phyloP scores from a whole-genome alignment of 1,140 invertebrate species.

The Caenorhabditis inopinata region DNA sequence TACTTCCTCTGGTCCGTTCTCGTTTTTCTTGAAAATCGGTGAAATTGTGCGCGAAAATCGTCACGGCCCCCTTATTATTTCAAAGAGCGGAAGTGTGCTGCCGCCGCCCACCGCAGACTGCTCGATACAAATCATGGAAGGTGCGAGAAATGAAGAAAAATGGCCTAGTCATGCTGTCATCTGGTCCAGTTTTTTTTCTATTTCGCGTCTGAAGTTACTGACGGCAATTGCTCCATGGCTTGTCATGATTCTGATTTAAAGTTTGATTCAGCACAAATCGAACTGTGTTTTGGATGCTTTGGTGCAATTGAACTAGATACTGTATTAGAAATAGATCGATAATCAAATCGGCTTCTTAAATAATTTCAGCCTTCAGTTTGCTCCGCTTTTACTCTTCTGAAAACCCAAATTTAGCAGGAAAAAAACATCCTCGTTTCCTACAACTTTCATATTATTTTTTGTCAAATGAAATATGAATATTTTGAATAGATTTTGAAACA shows the following conservation, averaged over 20 bases:
- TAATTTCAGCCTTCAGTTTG: too few relatives aligned
- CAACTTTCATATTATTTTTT: background rate
- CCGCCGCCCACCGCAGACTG: background rate
- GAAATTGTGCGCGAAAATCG: constrained; percentile 30
- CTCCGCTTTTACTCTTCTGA: too few relatives aligned
- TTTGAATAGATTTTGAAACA: constrained; percentile 25
- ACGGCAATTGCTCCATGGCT: too few relatives aligned
- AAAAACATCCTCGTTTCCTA: background rate
- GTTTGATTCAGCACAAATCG: too few relatives aligned
- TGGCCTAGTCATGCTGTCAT: background rate
- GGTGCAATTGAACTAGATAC: too few relatives aligned
- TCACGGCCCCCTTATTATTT: constrained; percentile 21
- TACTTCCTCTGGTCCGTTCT: background rate
- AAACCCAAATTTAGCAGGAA: too few relatives aligned
- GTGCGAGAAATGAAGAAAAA: constrained; percentile 24
- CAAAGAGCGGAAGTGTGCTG: constrained; percentile 10
- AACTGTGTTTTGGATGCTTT: too few relatives aligned
- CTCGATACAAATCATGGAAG: constrained; percentile 25
- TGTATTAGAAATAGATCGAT: background rate
- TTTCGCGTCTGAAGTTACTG: too few relatives aligned
- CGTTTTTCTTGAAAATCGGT: constrained; percentile 4
- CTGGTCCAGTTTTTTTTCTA: background rate
- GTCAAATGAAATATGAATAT: constrained; percentile 27
- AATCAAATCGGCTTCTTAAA: too few relatives aligned
- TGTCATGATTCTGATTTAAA: too few relatives aligned